Percentiles rank a stretch among this genome's conserved stretches.
These are phyloP conservation scores for Rhorus exstirpatorius DNA, from an alignment of 2,888 invertebrate species.

Conservation along the genomic window DNA sequence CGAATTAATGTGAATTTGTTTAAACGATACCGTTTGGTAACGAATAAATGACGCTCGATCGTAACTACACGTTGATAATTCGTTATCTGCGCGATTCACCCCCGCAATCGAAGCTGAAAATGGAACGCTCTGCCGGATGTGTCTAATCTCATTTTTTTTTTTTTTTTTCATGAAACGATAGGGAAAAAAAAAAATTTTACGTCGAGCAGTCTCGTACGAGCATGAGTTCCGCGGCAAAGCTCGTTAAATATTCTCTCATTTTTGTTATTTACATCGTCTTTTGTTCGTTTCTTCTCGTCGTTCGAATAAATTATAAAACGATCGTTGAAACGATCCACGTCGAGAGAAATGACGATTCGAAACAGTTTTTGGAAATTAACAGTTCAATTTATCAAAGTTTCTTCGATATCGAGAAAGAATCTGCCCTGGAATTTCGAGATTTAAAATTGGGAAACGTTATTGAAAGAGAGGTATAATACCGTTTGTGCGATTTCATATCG, in stretches of 20 bases:
- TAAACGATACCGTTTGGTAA: slow-evolving; percentile 48
- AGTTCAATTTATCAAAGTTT: not conserved
- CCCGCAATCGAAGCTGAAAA: slow-evolving; percentile 29
- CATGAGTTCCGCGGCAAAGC: slow-evolving; percentile 71
- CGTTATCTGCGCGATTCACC: slow-evolving; percentile 63
- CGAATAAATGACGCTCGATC: slow-evolving; percentile 67
- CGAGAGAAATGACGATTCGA: slow-evolving; percentile 27
- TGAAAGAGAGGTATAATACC: slow-evolving; percentile 32
- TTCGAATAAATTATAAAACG: slow-evolving; percentile 5
- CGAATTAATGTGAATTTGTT: slow-evolving; percentile 47
- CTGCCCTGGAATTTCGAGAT: slow-evolving; percentile 53
- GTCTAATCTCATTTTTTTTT: slow-evolving; percentile 58
- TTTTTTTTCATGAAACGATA: slow-evolving; percentile 24
- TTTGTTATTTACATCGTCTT: slow-evolving; percentile 66
- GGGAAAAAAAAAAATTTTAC: not conserved
- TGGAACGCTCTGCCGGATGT: slow-evolving; percentile 49
- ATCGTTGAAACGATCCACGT: slow-evolving; percentile 2
- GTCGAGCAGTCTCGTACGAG: slow-evolving; percentile 42
- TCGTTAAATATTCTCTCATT: slow-evolving; percentile 72
- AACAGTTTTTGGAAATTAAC: not conserved
- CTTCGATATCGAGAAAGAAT: slow-evolving; percentile 30
- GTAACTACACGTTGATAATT: slow-evolving; percentile 52
- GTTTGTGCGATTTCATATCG: not conserved
- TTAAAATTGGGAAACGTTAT: slow-evolving; percentile 48
- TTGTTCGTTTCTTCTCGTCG: slow-evolving; percentile 49